A percentile compares a stretch with the other conserved stretches of the same genome.
phyloP scores from a whole-genome alignment of 1,140 invertebrate species.

The Teleogryllus occipitalis region DNA sequence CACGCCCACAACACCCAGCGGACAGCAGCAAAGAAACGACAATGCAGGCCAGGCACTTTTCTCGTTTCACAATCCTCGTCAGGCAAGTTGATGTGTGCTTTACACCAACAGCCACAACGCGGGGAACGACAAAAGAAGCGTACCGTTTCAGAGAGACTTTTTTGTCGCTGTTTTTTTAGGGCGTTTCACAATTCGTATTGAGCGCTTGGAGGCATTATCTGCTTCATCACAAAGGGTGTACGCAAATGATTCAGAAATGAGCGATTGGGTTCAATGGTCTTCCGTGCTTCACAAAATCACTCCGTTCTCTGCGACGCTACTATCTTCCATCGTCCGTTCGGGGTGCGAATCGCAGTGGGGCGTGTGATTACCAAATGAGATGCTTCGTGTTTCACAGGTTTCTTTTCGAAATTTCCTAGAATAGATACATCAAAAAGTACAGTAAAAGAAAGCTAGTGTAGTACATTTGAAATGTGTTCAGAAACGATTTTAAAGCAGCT shows the following conservation, averaged over 20 bases:
- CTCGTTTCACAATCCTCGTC: neutral
- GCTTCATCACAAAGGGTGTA: neutral
- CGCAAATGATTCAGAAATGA: neutral
- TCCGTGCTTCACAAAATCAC: neutral
- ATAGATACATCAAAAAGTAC: too few relatives aligned
- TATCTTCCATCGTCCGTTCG: too few relatives aligned
- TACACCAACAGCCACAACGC: too few relatives aligned
- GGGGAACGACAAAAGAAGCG: neutral
- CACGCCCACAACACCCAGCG: too few relatives aligned
- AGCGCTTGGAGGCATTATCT: neutral
- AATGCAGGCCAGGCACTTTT: neutral
- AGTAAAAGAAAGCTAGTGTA: too few relatives aligned
- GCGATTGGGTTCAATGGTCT: neutral
- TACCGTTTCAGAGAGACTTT: neutral
- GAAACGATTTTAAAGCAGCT: too few relatives aligned
- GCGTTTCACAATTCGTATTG: neutral
- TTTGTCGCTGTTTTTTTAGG: neutral
- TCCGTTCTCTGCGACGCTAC: neutral
- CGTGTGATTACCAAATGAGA: too few relatives aligned
- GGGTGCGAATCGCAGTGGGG: too few relatives aligned
- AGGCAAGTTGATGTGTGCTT: neutral
- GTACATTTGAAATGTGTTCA: too few relatives aligned
- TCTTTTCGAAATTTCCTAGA: too few relatives aligned
- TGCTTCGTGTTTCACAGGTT: too few relatives aligned
- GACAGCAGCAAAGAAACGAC: neutral